phyloP scores from a whole-genome alignment of 2,797 vertebrate species.

The Hoplostethus atlanticus region DNA sequence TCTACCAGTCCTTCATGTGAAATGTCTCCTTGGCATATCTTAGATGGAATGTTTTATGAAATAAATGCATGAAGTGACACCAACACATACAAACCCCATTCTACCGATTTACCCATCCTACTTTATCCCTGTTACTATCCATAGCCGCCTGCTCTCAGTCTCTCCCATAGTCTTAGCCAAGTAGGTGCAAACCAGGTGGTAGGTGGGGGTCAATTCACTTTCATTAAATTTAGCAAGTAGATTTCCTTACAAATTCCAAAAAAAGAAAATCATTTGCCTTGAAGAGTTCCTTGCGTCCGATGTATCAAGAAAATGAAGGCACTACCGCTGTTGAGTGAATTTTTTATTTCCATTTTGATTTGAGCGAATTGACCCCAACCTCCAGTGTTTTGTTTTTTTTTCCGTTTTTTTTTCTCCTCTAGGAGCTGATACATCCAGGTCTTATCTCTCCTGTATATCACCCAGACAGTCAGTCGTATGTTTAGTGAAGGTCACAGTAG shows the following conservation, averaged over 20 bases:
- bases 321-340: background rate
- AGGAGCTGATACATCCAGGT: conserved; percentile 43
- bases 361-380: background rate
- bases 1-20: background rate
- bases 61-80: background rate
- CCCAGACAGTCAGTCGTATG: conserved; percentile 54
- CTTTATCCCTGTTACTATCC: conserved; percentile 4
- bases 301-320: background rate
- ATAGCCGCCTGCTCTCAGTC: background rate
- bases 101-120: background rate
- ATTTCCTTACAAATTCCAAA: too few species aligned
- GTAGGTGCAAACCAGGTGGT: background rate
- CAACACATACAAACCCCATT: background rate
- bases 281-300: background rate
- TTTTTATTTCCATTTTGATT: conserved; percentile 8
- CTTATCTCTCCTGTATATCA: conserved; percentile 62
- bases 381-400: background rate
- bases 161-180: background rate
- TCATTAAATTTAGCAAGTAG: too few species aligned
- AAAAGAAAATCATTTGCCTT: background rate
- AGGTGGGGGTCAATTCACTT: too few species aligned
- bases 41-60: too few species aligned
- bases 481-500: conserved; percentile 76
- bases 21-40: too few species aligned
- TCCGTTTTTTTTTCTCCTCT: conserved; percentile 5